A percentile compares a stretch with the other conserved stretches of the same genome.
Evolutionary conservation across 2,797 vertebrate species (phyloP).

Genomic region (Sebastes elongatus): DNA sequence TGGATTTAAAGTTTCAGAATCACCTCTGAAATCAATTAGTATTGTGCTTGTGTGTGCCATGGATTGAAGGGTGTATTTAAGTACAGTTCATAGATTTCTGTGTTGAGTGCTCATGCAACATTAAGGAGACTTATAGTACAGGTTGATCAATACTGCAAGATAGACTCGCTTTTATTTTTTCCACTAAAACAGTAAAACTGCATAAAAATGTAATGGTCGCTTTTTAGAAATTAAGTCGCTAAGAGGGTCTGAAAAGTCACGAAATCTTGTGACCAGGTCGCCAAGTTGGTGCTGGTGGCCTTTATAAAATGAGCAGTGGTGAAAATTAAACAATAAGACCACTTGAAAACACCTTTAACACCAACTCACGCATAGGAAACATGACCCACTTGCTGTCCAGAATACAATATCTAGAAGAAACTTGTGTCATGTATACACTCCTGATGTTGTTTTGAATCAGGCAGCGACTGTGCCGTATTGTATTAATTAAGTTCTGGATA

Average conservation of each 20-base stretch:
- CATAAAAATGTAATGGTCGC: too few relatives aligned
- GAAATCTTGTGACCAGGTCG: too few relatives aligned
- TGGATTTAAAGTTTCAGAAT: not conserved
- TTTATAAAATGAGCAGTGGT: not conserved
- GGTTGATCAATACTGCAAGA: too few relatives aligned
- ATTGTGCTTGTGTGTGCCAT: not conserved
- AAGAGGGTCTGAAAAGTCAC: too few relatives aligned
- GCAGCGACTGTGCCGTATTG: not conserved
- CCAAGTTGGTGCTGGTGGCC: not conserved
- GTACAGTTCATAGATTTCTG: not conserved
- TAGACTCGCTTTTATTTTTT: too few relatives aligned
- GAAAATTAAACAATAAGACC: not conserved
- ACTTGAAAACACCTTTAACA: not conserved
- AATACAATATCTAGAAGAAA: too few relatives aligned
- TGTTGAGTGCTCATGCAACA: not conserved
- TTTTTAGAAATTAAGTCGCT: too few relatives aligned
- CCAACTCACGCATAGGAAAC: too few relatives aligned
- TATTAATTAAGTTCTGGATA: conserved; percentile 20
- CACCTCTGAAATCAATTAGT: not conserved
- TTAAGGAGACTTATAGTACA: not conserved
- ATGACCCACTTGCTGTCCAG: too few relatives aligned
- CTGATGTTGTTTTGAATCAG: not conserved
- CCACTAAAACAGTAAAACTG: too few relatives aligned
- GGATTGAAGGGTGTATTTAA: not conserved
- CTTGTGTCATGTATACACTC: not conserved